phyloP scores from a whole-genome alignment of 2,888 invertebrate genomes.

The Orthosia gothica region DNA sequence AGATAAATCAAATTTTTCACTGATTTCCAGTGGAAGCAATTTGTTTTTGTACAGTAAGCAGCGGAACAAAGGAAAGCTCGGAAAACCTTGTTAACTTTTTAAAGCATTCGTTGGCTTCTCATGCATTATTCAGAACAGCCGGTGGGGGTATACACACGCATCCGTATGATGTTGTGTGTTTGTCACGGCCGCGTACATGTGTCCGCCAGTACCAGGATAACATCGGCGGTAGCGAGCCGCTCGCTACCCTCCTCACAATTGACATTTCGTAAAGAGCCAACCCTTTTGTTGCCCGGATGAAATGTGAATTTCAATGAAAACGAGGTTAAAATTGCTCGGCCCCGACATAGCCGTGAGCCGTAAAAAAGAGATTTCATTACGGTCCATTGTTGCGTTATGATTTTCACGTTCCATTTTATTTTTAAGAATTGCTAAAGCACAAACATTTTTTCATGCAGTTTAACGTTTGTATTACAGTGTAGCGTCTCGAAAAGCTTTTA shows the following conservation, averaged over 20 bases:
- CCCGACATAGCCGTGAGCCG: constrained; percentile 80
- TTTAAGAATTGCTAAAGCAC: constrained; percentile 80
- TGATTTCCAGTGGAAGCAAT: constrained; percentile 81
- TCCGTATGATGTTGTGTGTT: constrained; percentile 74
- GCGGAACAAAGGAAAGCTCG: constrained; percentile 88
- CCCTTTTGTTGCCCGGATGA: constrained; percentile 87
- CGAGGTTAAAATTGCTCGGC: constrained; percentile 87
- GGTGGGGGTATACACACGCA: constrained; percentile 74
- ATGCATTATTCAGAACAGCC: constrained; percentile 87
- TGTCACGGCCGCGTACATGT: constrained; percentile 78
- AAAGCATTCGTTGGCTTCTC: constrained; percentile 87
- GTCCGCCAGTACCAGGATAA: constrained; percentile 77
- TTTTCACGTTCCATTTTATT: constrained; percentile 86
- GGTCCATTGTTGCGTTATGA: constrained; percentile 86
- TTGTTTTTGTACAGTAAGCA: constrained; percentile 85
- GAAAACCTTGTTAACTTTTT: constrained; percentile 91
- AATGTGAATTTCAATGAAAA: constrained; percentile 89
- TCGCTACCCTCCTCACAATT: constrained; percentile 86
- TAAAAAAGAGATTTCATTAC: constrained; percentile 82
- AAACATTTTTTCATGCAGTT: constrained; percentile 79
- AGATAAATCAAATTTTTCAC: constrained; percentile 73
- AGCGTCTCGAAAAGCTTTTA: constrained; percentile 79
- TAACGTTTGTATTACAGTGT: constrained; percentile 80
- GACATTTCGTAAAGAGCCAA: constrained; percentile 87
- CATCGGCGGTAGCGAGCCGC: constrained; percentile 70